These are phyloP conservation scores for Gymnocheta viridis DNA, from an alignment of 2,888 invertebrate species.

Conservation along the genomic window DNA sequence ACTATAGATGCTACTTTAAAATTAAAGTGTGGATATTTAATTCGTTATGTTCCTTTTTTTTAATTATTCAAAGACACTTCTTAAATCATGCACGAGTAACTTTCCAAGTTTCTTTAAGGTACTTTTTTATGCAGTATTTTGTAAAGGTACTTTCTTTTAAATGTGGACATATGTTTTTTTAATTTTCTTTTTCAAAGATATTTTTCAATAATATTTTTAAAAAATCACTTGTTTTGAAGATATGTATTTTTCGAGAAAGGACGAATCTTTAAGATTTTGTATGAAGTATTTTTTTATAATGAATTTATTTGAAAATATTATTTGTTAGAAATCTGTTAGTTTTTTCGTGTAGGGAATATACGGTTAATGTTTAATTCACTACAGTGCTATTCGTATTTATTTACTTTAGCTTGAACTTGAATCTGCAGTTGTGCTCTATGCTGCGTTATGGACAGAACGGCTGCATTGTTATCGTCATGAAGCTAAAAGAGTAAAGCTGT, in stretches of 20 bases:
- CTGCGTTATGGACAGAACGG: not conserved
- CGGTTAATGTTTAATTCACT: not conserved
- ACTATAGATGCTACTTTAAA: not conserved
- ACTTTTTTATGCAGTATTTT: not conserved
- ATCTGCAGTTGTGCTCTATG: not conserved
- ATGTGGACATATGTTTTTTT: too few relatives aligned
- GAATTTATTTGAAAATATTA: too few relatives aligned
- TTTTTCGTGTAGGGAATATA: not conserved
- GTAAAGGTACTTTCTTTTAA: not conserved
- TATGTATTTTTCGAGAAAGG: too few relatives aligned
- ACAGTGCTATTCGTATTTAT: constrained; percentile 11
- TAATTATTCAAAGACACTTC: not conserved
- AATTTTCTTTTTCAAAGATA: too few relatives aligned
- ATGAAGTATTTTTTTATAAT: too few relatives aligned
- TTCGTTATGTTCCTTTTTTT: not conserved
- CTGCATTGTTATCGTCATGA: constrained; percentile 42
- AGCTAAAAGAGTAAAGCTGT: constrained; percentile 25
- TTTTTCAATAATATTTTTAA: too few relatives aligned
- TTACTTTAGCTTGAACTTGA: constrained; percentile 38
- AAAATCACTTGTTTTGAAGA: too few relatives aligned
- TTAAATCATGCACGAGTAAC: too few relatives aligned
- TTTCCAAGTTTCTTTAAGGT: not conserved
- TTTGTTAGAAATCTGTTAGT: not conserved
- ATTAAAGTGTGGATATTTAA: not conserved
- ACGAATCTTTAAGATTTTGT: too few relatives aligned